Conservation (phyloP, 2,888 invertebrate species). For the Buathra laborator region DNA sequence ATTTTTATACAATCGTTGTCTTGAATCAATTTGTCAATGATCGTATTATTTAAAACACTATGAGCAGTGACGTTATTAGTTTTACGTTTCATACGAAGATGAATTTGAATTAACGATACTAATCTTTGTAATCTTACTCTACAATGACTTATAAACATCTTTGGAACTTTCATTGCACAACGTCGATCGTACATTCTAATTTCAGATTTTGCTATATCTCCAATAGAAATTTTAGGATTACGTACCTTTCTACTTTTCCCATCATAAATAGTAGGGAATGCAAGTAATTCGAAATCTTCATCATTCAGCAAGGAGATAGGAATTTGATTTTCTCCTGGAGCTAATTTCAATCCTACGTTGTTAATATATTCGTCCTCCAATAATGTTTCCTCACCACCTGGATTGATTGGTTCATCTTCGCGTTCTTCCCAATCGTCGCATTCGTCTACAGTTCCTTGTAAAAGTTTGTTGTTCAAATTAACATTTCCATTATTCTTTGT, state of each 20-base stretch:
- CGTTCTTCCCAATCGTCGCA: conserved; percentile 47
- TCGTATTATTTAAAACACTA: conserved; percentile 53
- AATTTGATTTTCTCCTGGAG: conserved; percentile 61
- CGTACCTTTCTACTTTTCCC: conserved; percentile 43
- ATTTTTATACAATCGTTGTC: conserved; percentile 53
- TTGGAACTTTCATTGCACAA: conserved; percentile 44
- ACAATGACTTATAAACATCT: conserved; percentile 51
- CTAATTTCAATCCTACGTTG: conserved; percentile 46
- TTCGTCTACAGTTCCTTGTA: not conserved
- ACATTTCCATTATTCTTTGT: not conserved
- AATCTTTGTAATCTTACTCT: conserved; percentile 54
- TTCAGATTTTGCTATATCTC: conserved; percentile 67
- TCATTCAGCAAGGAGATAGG: conserved; percentile 54
- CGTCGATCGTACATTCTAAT: conserved; percentile 61
- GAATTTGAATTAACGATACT: conserved; percentile 55
- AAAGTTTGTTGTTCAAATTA: too few species aligned
- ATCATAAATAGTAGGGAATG: conserved; percentile 56
- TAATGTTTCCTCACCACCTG: conserved; percentile 41
- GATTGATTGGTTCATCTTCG: conserved; percentile 53
- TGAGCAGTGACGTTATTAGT: conserved; percentile 49
- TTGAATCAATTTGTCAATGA: conserved; percentile 50
- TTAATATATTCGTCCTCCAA: conserved; percentile 36
- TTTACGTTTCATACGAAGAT: conserved; percentile 58
- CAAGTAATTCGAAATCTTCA: conserved; percentile 53
- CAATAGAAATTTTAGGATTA: conserved; percentile 41